These are phyloP conservation scores for human DNA, from an alignment of 2,113 vertebrate genomes.

Conservation along the genomic window DNA sequence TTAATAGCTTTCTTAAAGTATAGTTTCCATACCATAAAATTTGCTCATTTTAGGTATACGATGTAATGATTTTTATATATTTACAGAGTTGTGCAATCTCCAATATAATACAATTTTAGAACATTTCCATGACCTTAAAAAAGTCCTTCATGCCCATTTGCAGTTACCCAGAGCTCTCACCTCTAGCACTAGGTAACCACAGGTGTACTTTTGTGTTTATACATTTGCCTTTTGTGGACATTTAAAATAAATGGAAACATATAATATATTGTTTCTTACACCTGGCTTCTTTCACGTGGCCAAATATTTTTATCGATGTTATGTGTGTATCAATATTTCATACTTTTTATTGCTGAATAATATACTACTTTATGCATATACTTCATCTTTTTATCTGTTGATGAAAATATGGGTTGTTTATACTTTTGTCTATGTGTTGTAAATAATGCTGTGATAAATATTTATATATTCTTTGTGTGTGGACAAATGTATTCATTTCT, in stretches of 20 bases:
- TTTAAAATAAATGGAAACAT: not conserved
- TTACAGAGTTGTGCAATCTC: not conserved
- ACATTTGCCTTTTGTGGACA: not conserved
- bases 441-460: not conserved
- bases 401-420: not conserved
- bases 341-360: not conserved
- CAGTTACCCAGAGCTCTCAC: not conserved
- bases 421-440: not conserved
- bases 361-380: not conserved
- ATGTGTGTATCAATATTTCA: not conserved
- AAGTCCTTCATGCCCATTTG: not conserved
- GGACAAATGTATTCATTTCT: not conserved
- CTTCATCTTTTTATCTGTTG: not conserved
- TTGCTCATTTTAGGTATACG: not conserved
- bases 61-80: slow-evolving; percentile 23
- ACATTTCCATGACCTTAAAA: not conserved
- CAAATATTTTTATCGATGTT: not conserved
- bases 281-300: not conserved
- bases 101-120: not conserved
- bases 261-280: not conserved
- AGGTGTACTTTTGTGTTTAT: not conserved
- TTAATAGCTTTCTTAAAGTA: slow-evolving; percentile 27
- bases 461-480: not conserved
- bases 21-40: slow-evolving; percentile 39
- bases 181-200: not conserved